phyloP scores from a whole-genome alignment of 2,888 invertebrate species.

The Trypoxylon attenuatum region DNA sequence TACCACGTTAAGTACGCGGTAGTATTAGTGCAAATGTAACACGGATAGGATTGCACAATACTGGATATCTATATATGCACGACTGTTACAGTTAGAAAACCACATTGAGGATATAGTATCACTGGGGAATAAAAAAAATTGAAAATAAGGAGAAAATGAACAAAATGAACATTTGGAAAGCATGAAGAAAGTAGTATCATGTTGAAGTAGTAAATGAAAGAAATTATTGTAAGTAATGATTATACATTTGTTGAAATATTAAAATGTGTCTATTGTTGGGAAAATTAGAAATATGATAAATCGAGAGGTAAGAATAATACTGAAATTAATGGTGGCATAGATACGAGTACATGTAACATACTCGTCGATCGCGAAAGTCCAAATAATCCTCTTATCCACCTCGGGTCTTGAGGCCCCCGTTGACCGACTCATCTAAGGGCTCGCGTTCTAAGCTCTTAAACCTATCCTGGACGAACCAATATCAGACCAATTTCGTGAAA shows the following conservation, averaged over 20 bases:
- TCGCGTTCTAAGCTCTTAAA: constrained; percentile 50
- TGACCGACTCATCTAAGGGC: constrained; percentile 50
- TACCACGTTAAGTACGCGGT: no score
- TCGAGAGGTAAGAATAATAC: constrained; percentile 32
- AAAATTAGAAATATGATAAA: constrained; percentile 22
- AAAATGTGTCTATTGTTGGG: no score
- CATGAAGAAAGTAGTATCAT: no score
- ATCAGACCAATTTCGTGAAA: constrained; percentile 56
- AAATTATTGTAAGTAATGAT: no score
- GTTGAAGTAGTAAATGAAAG: no score
- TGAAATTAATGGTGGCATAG: constrained; percentile 50
- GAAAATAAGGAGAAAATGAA: no score
- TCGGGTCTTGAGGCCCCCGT: constrained; percentile 37
- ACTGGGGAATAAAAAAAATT: no score
- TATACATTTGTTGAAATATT: no score
- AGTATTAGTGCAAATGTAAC: not conserved
- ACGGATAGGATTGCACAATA: not conserved
- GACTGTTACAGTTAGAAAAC: no score
- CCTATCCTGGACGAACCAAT: constrained; percentile 51
- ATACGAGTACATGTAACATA: constrained; percentile 44
- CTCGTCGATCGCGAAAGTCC: constrained; percentile 46
- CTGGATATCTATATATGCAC: no score
- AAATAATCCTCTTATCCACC: constrained; percentile 53
- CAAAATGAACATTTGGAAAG: no score
- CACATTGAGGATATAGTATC: no score